Evolutionary conservation across 2,888 invertebrate genomes (phyloP), one percentile per base, ranked within the genome.

Genomic region (Clistopyga incitator): DNA sequence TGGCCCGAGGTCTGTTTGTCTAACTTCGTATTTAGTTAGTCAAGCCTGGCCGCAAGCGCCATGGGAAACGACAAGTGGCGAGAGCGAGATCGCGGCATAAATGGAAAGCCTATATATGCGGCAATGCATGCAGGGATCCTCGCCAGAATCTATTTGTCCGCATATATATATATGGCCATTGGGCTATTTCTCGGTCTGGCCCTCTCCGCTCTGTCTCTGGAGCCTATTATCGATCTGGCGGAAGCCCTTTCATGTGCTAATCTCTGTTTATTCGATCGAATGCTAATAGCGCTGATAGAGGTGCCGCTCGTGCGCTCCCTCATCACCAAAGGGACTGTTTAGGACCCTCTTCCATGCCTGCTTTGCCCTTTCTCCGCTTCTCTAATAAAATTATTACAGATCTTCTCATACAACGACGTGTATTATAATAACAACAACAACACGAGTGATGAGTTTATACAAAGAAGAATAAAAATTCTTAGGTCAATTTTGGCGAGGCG

Each of bases 21-120:
- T 90, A 91, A 92, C 91, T 92, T 91, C 87, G 89, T 93, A 92
- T 93, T 93, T 93, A 92, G 92, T 92, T 91, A 93, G 93, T 91
- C 93, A 92, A 92, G 89, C 90, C 90, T 90, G 90, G 88, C 92
- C 92, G 89, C 89, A 88, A 90, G 91, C 91, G 89, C 90, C 89
- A 90, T 92, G 92, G 91, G 92, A 92, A 92, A 92, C 90, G 91
- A 91, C 93, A 93, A 93, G 92, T 93, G 93, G 88, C 89, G 82
- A 84, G 87, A 84, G 76, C 23, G 76, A 84, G 78, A 86, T 64
- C 64, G 75, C 29, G 15, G 71, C 54, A 77, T 77, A 70, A 71
- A 74, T 64, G 74, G 65, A 18, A 67, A 45, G 68, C 25, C 68
- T 64, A 76, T 38, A 65, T 70, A 34, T n/a, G n/a, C n/a, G n/a